These are phyloP conservation scores for Dione juno DNA, from an alignment of 2,888 invertebrate species.

Conservation along the genomic window DNA sequence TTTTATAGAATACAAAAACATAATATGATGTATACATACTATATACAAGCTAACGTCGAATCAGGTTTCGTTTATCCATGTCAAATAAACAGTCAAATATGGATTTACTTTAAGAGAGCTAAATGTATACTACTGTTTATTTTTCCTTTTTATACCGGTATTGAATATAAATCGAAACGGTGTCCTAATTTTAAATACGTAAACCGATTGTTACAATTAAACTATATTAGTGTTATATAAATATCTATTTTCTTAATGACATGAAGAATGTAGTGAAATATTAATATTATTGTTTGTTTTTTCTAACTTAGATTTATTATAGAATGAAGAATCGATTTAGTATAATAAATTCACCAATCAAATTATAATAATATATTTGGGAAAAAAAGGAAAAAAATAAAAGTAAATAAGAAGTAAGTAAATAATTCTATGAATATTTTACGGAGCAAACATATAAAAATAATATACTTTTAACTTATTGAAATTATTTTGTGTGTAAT, in stretches of 20 bases:
- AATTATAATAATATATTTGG: too few relatives aligned
- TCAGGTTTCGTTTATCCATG: too few relatives aligned
- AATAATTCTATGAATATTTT: too few relatives aligned
- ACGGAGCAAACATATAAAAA: neutral
- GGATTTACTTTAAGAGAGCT: too few relatives aligned
- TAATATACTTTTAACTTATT: neutral
- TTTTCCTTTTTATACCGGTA: neutral
- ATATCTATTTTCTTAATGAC: conserved; percentile 8
- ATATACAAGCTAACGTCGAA: too few relatives aligned
- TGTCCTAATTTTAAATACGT: neutral
- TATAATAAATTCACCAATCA: neutral
- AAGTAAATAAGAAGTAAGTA: too few relatives aligned
- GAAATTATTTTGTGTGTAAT: conserved; percentile 43
- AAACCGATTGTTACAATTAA: neutral
- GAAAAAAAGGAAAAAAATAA: too few relatives aligned
- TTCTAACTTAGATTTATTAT: neutral
- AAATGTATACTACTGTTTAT: too few relatives aligned
- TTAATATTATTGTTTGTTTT: neutral
- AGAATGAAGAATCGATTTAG: neutral
- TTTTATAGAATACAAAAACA: too few relatives aligned
- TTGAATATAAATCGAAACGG: neutral
- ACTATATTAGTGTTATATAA: neutral
- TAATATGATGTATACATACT: too few relatives aligned
- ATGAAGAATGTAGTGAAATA: neutral
- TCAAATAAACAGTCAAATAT: too few relatives aligned